These are phyloP conservation scores for Hassar affinis DNA, from an alignment of 2,113 vertebrate genomes.

Conservation along the genomic window DNA sequence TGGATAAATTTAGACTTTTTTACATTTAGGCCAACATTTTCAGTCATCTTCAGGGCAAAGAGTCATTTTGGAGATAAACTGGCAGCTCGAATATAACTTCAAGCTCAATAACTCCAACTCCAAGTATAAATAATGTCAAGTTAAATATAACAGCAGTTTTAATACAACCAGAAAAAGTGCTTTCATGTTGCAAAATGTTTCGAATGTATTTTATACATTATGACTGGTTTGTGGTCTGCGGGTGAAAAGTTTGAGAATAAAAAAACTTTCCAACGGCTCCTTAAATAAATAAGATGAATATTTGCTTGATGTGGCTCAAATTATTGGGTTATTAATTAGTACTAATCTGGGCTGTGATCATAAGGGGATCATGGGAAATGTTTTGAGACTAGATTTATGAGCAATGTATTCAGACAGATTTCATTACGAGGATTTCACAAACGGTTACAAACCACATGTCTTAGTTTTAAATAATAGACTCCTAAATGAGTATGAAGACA, in stretches of 20 bases:
- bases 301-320: neutral
- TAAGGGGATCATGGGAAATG: slow-evolving; percentile 24
- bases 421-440: neutral
- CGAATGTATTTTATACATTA: neutral
- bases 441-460: neutral
- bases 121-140: neutral
- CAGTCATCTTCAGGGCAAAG: neutral
- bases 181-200: slow-evolving; percentile 12
- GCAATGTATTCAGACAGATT: neutral
- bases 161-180: neutral
- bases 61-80: neutral
- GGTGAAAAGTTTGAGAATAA: slow-evolving; percentile 3
- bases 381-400: slow-evolving; percentile 6
- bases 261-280: neutral
- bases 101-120: slow-evolving; percentile 4
- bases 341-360: slow-evolving; percentile 20
- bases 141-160: slow-evolving; percentile 1
- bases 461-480: neutral
- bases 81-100: neutral
- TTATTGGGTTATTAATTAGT: slow-evolving; percentile 26
- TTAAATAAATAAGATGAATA: slow-evolving; percentile 14
- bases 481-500: neutral
- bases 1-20: too few relatives aligned
- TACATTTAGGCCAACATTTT: neutral
- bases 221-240: slow-evolving; percentile 14